A percentile compares a stretch with the other conserved stretches of the same genome.
Conservation (phyloP, 1,140 invertebrate species). For the Drosophila repletoides region DNA sequence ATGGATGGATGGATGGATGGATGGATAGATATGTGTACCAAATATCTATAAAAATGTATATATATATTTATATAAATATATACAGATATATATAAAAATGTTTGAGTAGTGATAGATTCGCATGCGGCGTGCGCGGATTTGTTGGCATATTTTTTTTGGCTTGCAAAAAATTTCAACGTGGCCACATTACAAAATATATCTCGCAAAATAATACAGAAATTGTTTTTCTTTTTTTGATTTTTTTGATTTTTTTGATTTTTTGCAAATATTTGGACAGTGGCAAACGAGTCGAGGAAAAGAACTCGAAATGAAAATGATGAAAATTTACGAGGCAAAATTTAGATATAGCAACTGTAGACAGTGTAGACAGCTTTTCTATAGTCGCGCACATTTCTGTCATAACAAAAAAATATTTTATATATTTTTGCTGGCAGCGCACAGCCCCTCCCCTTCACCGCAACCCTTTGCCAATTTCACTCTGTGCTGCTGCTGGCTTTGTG, state of each 20-base stretch:
- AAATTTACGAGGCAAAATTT: constrained; percentile 33
- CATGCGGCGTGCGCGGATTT: constrained; percentile 32
- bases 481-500: constrained; percentile 11
- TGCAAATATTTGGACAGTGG: constrained; percentile 60
- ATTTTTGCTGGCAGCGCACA: constrained; percentile 30
- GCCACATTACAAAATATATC: constrained; percentile 61
- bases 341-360: constrained; percentile 23
- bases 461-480: background rate
- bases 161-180: constrained; percentile 41
- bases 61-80: constrained; percentile 2
- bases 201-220: constrained; percentile 67
- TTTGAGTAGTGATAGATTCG: constrained; percentile 31
- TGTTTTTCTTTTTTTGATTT: constrained; percentile 59
- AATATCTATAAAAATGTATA: no score
- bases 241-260: constrained; percentile 58
- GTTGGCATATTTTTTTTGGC: constrained; percentile 39
- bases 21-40: no score
- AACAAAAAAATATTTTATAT: constrained; percentile 76
- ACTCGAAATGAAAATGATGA: constrained; percentile 38
- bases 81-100: background rate
- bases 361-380: constrained; percentile 31
- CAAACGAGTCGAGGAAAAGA: background rate
- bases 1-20: no score
- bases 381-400: constrained; percentile 72
- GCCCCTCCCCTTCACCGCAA: background rate